phyloP scores from a whole-genome alignment of 2,888 invertebrate species.

The Lithophane semibrunnea region DNA sequence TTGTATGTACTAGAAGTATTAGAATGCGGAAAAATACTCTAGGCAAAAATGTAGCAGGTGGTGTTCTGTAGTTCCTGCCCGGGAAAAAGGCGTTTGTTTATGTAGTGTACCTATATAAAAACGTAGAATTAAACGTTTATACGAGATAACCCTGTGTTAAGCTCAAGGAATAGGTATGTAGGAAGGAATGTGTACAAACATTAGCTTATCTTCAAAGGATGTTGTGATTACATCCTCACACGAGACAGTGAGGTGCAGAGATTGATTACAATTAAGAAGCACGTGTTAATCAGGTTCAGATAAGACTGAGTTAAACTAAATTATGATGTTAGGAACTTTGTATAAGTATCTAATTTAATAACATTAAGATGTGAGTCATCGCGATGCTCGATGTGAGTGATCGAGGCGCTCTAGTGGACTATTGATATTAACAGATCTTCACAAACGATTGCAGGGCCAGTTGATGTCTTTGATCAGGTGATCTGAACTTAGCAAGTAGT shows the following conservation, averaged over 20 bases:
- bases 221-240: slow-evolving; percentile 20
- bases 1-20: no score
- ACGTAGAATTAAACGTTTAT: not conserved
- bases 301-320: not conserved
- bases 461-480: not conserved
- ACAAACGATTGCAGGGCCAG: not conserved
- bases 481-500: not conserved
- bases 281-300: slow-evolving; percentile 7
- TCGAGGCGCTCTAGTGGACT: not conserved
- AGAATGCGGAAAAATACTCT: not conserved
- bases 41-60: not conserved
- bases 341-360: not conserved
- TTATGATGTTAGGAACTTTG: not conserved
- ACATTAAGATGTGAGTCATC: no score
- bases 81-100: no score
- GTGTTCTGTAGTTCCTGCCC: no score
- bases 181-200: slow-evolving; percentile 7
- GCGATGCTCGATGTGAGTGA: no score
- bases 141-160: not conserved
- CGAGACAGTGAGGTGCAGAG: not conserved
- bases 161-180: not conserved
- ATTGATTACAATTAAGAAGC: slow-evolving; percentile 43
- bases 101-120: no score
- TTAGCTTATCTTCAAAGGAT: slow-evolving; percentile 54
- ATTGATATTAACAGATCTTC: not conserved